Percentiles rank a stretch among this genome's conserved stretches.
These are phyloP conservation scores for Caligus rogercresseyi DNA, from an alignment of 1,140 invertebrate species.

Conservation along the genomic window DNA sequence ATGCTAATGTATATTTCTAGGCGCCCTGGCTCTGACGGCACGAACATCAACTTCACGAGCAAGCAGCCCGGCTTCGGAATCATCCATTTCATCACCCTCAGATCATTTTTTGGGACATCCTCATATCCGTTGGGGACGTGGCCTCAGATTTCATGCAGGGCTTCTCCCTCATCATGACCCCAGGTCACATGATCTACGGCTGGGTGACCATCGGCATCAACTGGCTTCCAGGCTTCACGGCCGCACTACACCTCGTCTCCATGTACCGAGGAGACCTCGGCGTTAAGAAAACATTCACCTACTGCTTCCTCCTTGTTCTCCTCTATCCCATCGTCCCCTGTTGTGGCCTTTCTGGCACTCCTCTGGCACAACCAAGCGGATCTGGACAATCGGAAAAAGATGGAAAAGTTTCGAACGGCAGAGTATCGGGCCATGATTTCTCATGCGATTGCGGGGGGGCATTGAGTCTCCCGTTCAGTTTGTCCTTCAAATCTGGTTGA, in stretches of 20 bases:
- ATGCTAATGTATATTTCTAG: not conserved
- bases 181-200: not conserved
- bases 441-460: not conserved
- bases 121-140: not conserved
- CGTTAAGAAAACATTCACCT: not conserved
- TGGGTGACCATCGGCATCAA: not conserved
- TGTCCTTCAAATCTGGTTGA: slow-evolving; percentile 8
- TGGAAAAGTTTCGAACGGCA: not conserved
- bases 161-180: not conserved
- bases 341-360: not conserved
- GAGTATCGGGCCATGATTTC: not conserved
- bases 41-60: not conserved
- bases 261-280: not conserved
- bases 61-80: not conserved
- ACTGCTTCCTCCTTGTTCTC: not conserved
- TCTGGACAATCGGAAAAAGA: not conserved
- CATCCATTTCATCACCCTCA: not conserved
- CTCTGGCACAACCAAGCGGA: not conserved
- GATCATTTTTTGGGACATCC: not conserved
- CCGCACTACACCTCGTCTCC: not conserved
- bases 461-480: not conserved
- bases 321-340: not conserved
- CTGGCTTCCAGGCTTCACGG: not conserved
- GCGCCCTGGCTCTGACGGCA: not conserved
- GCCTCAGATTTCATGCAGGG: not conserved